Conservation (phyloP, 2,113 vertebrate species). For the Leptocoma aspasia region DNA sequence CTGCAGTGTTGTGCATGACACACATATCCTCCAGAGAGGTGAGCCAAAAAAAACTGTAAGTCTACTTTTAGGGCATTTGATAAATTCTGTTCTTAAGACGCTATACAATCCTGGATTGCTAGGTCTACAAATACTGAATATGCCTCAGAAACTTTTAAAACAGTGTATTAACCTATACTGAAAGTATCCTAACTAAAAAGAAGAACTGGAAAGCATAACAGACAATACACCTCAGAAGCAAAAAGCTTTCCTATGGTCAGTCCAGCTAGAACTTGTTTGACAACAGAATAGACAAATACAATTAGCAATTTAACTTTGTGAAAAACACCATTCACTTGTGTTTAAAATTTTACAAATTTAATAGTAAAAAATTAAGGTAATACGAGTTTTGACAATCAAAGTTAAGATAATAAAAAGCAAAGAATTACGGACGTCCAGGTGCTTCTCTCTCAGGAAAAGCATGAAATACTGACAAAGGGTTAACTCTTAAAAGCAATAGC, state of each 20-base stretch:
- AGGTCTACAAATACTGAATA: background rate
- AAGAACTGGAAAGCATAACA: background rate
- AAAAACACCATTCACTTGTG: no score
- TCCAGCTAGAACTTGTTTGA: background rate
- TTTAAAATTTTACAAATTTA: no score
- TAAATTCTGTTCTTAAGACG: background rate
- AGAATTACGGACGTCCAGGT: no score
- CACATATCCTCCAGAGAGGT: background rate
- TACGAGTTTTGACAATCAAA: no score
- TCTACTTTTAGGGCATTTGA: background rate
- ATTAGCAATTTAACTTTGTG: background rate
- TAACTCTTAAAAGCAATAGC: no score
- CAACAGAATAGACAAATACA: background rate
- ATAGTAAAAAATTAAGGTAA: no score
- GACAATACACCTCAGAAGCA: background rate
- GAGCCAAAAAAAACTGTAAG: background rate
- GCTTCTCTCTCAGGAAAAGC: no score
- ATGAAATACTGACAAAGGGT: no score
- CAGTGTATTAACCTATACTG: background rate
- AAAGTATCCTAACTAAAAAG: background rate
- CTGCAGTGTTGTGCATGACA: background rate
- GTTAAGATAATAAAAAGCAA: no score
- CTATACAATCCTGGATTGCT: background rate
- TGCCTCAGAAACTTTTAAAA: background rate
- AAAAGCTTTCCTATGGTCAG: background rate